Conservation (phyloP, 2,797 vertebrate species). For the Gambusia yucatana region DNA sequence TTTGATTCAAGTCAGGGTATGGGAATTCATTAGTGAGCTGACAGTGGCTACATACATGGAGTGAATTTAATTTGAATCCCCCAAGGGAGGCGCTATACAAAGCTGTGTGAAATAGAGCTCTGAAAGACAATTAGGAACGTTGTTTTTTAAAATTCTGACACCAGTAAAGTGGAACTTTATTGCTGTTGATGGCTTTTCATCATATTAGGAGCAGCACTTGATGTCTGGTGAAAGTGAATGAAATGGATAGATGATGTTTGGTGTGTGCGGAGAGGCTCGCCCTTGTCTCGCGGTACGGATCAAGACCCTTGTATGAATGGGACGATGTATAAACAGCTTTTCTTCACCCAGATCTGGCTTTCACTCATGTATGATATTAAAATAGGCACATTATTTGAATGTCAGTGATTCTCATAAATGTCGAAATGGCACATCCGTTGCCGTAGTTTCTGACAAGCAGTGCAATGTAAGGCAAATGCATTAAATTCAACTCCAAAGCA, state of each 20-base stretch:
- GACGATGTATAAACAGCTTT: conserved; percentile 52
- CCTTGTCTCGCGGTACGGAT: conserved; percentile 36
- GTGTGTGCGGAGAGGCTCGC: conserved; percentile 16
- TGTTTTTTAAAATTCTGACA: conserved; percentile 56
- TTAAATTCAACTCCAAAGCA: conserved; percentile 75
- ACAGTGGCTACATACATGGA: conserved; percentile 76
- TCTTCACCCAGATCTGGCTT: conserved; percentile 59
- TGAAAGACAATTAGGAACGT: conserved; percentile 65
- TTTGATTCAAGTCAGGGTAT: conserved; percentile 82
- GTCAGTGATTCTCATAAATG: conserved; percentile 85
- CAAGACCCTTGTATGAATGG: conserved; percentile 38
- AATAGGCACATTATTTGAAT: conserved; percentile 81
- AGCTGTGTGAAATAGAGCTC: conserved; percentile 59
- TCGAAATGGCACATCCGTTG: conserved; percentile 77
- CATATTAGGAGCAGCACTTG: conserved; percentile 46
- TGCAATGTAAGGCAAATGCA: conserved; percentile 72
- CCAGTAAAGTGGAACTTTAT: conserved; percentile 61
- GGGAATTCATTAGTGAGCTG: conserved; percentile 80
- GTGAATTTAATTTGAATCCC: conserved; percentile 80
- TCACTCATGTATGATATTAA: conserved; percentile 67
- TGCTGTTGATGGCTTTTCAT: conserved; percentile 67
- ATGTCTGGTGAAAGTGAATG: conserved; percentile 30
- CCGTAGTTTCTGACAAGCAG: conserved; percentile 71
- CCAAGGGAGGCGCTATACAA: conserved; percentile 65
- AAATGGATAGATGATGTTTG: conserved; percentile 13